Base-by-base conservation (phyloP, 2,797 vertebrate species). In the Chaetodon trifasciatus region DNA sequence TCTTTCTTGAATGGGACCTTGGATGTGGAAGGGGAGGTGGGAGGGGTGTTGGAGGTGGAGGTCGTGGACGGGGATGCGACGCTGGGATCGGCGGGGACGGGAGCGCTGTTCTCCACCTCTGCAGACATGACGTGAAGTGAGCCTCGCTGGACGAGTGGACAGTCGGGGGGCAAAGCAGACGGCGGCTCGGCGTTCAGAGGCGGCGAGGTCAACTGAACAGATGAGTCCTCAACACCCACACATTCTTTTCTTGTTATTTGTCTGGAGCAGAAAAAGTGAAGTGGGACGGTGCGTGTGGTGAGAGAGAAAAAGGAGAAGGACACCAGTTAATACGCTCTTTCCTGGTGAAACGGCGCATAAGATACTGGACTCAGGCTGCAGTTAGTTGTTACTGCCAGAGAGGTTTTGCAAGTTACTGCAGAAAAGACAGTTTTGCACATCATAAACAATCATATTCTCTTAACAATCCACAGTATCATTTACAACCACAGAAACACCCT, bases 1-100 rank as follows among this genome's bases (percentile, higher is more conserved):
- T 99, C 98, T 39, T 96, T 98, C 91, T 96, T 98, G 28, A 96
- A 96, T 0, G 95, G 88, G 1, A 95, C 94, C 88, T 95, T 95
- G 66, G 96, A 93, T 7, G 87, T 23, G 35, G 93, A 16, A 1
- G 94, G 91, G 15, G 94, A 90, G 64, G 86, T 77, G 39, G 93
- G 91, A 35, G 89, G 86, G 23, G 74, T 89, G 71, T 3, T 64
- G 42, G 88, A 19, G 55, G 82, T 61, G 0, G 87, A 40, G 64
- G 61, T 28, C 6, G 84, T 28, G 6, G 89, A 1, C 0, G 80
- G 50, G n/a, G 91, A 58, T 0, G 78, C 3, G 37, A 40, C 4
- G 61, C 61, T 40, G 21, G 88, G 70, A 11, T 96, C 96, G 19
- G 95, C 92, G 32, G 93, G 89, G 53, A 86, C 94, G 8, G 94